A percentile compares a stretch with the other conserved stretches of the same genome.
Conservation (phyloP, 1,140 invertebrate genomes). For the Rhagoletis pomonella region DNA sequence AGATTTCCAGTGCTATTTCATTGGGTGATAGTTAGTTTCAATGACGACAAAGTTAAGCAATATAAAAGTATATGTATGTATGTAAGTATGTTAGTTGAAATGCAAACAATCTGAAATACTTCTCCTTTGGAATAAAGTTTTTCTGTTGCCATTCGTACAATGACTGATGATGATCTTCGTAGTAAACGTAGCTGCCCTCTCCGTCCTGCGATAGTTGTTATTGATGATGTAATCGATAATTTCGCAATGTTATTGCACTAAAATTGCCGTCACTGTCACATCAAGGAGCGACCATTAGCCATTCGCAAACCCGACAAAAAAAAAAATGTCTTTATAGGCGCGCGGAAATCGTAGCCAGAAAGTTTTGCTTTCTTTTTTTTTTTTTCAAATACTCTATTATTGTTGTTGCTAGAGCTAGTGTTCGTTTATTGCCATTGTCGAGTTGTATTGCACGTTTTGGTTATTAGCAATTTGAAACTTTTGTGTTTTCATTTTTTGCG, state of each 20-base stretch:
- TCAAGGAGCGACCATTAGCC: not conserved
- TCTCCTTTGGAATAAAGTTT: not conserved
- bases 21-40: no score
- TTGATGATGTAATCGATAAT: not conserved
- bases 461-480: not conserved
- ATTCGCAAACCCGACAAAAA: not conserved
- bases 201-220: not conserved
- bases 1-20: no score
- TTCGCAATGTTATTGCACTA: not conserved
- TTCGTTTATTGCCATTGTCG: not conserved
- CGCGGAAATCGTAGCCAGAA: not conserved
- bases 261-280: not conserved
- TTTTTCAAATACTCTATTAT: not conserved
- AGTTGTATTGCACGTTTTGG: not conserved
- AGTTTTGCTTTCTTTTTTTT: not conserved
- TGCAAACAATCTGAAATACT: no score
- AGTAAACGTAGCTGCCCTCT: not conserved
- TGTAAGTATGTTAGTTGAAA: no score
- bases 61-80: no score
- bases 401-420: not conserved
- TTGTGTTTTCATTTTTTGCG: not conserved
- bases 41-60: no score
- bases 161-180: not conserved
- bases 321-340: not conserved
- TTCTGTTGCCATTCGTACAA: conserved; percentile 3